These are phyloP conservation scores for Ephestia elutella DNA, from an alignment of 1,140 invertebrate genomes.

Conservation along the genomic window DNA sequence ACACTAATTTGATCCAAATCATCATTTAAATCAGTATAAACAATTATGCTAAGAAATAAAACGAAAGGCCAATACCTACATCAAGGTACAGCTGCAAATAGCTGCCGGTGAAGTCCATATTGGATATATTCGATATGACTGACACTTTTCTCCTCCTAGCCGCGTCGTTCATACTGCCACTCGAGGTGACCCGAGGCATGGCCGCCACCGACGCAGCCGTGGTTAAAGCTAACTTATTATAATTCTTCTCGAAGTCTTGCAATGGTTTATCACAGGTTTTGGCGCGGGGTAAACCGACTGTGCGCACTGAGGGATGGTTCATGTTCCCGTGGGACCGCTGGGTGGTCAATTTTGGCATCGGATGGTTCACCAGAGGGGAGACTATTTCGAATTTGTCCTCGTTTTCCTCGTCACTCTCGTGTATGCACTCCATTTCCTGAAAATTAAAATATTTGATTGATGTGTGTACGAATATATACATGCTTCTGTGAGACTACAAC, in stretches of 20 bases:
- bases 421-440: conserved; percentile 78
- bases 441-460: conserved; percentile 14
- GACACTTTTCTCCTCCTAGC: conserved; percentile 77
- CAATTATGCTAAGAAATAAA: conserved; percentile 10
- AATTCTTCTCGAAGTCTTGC: conserved; percentile 67
- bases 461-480: background rate
- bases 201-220: conserved; percentile 70
- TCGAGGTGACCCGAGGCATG: conserved; percentile 74
- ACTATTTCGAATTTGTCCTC: conserved; percentile 70
- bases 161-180: conserved; percentile 63
- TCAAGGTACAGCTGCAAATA: conserved; percentile 79
- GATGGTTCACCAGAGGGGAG: conserved; percentile 51
- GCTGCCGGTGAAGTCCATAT: conserved; percentile 82
- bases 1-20: too few relatives aligned
- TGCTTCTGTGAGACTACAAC: too few relatives aligned
- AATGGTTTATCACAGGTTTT: conserved; percentile 73
- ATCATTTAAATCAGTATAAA: background rate
- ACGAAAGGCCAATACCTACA: conserved; percentile 59
- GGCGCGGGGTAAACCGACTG: conserved; percentile 60
- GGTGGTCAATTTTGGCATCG: conserved; percentile 56
- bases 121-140: conserved; percentile 80
- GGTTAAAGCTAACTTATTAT: conserved; percentile 41
- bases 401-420: conserved; percentile 75
- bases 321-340: conserved; percentile 57
- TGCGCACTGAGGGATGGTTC: conserved; percentile 63